These are phyloP conservation scores for Aphelenchoides fujianensis DNA, from an alignment of 1,140 invertebrate genomes.

Conservation along the genomic window DNA sequence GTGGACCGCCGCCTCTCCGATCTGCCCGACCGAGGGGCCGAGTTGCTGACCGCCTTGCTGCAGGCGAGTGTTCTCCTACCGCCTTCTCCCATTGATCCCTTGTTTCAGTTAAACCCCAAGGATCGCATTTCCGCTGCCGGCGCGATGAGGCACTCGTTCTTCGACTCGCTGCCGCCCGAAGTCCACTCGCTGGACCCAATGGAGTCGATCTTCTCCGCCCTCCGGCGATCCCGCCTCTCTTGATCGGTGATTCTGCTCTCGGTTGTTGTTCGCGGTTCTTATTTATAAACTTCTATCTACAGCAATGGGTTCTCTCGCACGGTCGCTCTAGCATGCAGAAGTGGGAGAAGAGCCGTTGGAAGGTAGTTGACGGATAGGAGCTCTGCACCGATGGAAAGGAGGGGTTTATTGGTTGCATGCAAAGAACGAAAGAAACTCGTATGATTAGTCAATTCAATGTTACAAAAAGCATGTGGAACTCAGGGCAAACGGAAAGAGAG, in stretches of 20 bases:
- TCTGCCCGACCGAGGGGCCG: constrained; percentile 35
- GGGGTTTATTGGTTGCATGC: no score
- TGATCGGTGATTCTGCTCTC: neutral
- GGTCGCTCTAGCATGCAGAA: no score
- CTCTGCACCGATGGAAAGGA: no score
- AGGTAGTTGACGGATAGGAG: no score
- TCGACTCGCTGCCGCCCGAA: constrained; percentile 32
- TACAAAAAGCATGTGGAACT: no score
- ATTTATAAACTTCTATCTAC: constrained; percentile 6
- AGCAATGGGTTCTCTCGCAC: neutral
- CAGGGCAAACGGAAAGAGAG: no score
- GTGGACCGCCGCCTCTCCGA: constrained; percentile 45
- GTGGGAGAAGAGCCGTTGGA: no score
- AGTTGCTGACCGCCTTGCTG: constrained; percentile 78
- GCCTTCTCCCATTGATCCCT: constrained; percentile 34
- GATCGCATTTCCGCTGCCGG: constrained; percentile 79
- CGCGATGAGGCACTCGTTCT: constrained; percentile 85
- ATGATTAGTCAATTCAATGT: no score
- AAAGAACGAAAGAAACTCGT: no score
- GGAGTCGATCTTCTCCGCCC: constrained; percentile 29
- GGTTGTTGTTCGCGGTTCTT: neutral
- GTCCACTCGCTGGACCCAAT: constrained; percentile 38
- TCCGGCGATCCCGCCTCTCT: neutral
- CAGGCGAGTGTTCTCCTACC: constrained; percentile 68
- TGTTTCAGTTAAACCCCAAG: constrained; percentile 76